Base-by-base conservation (phyloP, 2,888 invertebrate genomes). In the Sphaerophoria taeniata region DNA sequence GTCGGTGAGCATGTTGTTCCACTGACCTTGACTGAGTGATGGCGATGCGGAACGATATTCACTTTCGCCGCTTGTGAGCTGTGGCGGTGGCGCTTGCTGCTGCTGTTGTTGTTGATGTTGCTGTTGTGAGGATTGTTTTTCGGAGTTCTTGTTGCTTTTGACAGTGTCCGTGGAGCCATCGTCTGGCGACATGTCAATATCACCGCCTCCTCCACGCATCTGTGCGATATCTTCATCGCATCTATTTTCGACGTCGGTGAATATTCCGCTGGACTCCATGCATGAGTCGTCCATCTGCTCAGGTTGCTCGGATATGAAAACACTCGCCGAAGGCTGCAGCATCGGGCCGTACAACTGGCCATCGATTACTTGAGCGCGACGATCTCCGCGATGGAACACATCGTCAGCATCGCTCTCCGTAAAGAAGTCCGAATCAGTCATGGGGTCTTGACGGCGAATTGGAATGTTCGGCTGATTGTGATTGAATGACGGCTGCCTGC, bases 371-470 rank as follows among this genome's bases (percentile, higher is more conserved):
- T 97, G 96, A 6, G 96, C 96, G 76, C 94, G 94, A 43, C 96
- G 93, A 89, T 97, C 96, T 14, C 95, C 95, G 78, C 95, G 94
- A 90, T 96, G 95, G 76, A 92, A 88, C 6, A 92, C 89, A 67
- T 96, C 96, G 91, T 97, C 97, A 1, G 97, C 97, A 91, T 97
- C 97, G 89, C 97, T 97, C 92, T 97, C 97, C 6, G 97, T 97
- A 90, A 96, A 97, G 92, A 97, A 97, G 92, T 97, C 97, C 0
- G 97, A 97, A 92, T 97, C 97, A 0, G 97, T 97, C 97, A 97
- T 96, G 1, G 97, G 96, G 91, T 97, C 96, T 87, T 95, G 95
- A 87, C 96, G 93, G 88, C 95, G 94, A 63, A 95, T 93, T 0
- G 95, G 95, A 47, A 94, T 94, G 90, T 94, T 93, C 88, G 93